Conservation (phyloP, 2,888 invertebrate genomes). For the Tupiocoris notatus region DNA sequence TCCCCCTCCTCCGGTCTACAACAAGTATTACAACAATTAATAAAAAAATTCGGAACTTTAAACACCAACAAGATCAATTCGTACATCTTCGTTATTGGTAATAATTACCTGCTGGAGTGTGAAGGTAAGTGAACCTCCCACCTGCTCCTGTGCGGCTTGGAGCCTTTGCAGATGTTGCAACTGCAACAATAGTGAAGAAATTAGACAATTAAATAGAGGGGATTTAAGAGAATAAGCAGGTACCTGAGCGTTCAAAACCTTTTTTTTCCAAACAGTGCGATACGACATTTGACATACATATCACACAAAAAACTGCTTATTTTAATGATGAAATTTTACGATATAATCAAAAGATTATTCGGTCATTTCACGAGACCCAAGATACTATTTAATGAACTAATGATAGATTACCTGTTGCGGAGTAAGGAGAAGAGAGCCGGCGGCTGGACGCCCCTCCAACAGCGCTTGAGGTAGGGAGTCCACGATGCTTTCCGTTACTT, state of each 20-base stretch:
- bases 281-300: too few species aligned
- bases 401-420: slow-evolving; percentile 51
- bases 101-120: slow-evolving; percentile 52
- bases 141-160: slow-evolving; percentile 56
- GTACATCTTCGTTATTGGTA: too few species aligned
- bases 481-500: slow-evolving; percentile 52
- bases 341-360: too few species aligned
- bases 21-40: background rate
- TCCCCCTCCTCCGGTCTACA: slow-evolving; percentile 48
- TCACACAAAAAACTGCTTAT: too few species aligned
- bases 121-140: slow-evolving; percentile 54
- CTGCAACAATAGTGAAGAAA: too few species aligned
- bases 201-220: too few species aligned
- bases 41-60: background rate
- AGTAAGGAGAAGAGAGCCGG: slow-evolving; percentile 52
- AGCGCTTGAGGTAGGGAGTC: slow-evolving; percentile 53
- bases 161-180: slow-evolving; percentile 53
- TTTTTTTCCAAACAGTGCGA: too few species aligned
- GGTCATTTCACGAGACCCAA: too few species aligned
- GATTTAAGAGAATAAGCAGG: too few species aligned
- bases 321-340: too few species aligned
- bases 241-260: too few species aligned
- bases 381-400: background rate
- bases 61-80: too few species aligned
- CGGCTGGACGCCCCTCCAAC: slow-evolving; percentile 53